Percentiles rank a stretch among this genome's conserved stretches.
These are phyloP conservation scores for Microplitis deprimator DNA, from an alignment of 2,888 invertebrate species.

Conservation along the genomic window DNA sequence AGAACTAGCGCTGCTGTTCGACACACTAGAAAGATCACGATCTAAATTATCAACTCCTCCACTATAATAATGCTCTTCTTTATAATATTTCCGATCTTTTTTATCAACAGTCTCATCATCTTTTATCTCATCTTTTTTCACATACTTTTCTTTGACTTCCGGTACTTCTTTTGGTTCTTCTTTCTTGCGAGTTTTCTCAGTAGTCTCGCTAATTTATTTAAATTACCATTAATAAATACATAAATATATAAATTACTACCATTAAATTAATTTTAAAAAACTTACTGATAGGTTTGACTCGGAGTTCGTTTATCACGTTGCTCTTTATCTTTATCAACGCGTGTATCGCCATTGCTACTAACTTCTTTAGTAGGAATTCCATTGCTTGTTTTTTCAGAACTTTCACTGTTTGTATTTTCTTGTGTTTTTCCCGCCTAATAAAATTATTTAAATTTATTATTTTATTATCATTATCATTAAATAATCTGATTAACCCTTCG, in stretches of 20 bases:
- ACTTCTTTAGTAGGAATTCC: slow-evolving; percentile 69
- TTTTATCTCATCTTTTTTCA: slow-evolving; percentile 74
- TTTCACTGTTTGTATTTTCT: slow-evolving; percentile 62
- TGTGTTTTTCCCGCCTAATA: slow-evolving; percentile 60
- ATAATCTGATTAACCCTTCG: too few species aligned
- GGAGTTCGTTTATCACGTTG: slow-evolving; percentile 65
- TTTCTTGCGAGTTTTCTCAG: slow-evolving; percentile 65
- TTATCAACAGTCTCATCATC: slow-evolving; percentile 72
- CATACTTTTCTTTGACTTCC: slow-evolving; percentile 72
- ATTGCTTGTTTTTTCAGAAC: slow-evolving; percentile 71
- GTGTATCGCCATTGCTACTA: slow-evolving; percentile 63
- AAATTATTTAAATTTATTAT: slow-evolving; percentile 12
- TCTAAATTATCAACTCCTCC: slow-evolving; percentile 73
- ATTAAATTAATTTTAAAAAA: slow-evolving; percentile 28
- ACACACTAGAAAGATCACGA: slow-evolving; percentile 74
- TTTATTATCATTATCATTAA: background rate
- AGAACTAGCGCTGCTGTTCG: slow-evolving; percentile 70
- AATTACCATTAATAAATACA: background rate
- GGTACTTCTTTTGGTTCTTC: slow-evolving; percentile 68
- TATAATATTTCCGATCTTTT: slow-evolving; percentile 75
- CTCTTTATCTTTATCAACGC: slow-evolving; percentile 68
- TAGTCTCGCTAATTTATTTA: slow-evolving; percentile 56
- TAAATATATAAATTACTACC: background rate
- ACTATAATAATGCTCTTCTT: slow-evolving; percentile 74
- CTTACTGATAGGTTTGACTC: slow-evolving; percentile 68